Evolutionary conservation across 2,888 invertebrate species (phyloP), one percentile per base, ranked within the genome.

Genomic region (Volucella inflata): DNA sequence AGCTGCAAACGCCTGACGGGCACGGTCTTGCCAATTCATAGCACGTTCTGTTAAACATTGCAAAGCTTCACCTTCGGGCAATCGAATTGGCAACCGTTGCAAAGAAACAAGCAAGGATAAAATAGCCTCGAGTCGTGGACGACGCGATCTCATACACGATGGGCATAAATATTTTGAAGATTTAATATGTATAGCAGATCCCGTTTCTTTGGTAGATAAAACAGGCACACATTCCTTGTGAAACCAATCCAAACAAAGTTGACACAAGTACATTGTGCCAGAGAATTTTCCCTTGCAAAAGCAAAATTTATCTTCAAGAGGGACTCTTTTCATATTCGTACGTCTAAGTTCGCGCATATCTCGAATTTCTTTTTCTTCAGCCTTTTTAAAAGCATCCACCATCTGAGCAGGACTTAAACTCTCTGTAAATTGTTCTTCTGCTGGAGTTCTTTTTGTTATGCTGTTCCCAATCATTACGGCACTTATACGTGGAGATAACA

Each of bases 191-290:
- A 30, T n/a, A 1, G 44, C 11, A 42, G 16, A 42, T 12, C 57
- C 2, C 21, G 70, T 59, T 46, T 51, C 87, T 14, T 87, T 87
- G 53, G 79, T 80, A 10, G 88, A 53, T 3, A 89, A 87, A 10
- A 88, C 88, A 2, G 92, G 90, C 4, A 92, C 92, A 87, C 92
- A 92, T 10, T 90, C 90, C 55, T 90, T 95, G 91, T 99, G 99
- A 91, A 97, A 99, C 96, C 97, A 98, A 91, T 98, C 98, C 90
- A 96, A 96, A 93, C 99, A 99, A 42, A 98, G 94, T 89, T 98
- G 97, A 92, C 99, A 99, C 91, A 97, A 96, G 90, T 97, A 94
- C 98, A 98, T 98, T 65, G 95, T 93, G 1, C 96, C 96, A 0
- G 64, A 42, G 89, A 95, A 94, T 1, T 95, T 93, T 87, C 95